These are phyloP conservation scores for Clavelina lepadiformis DNA, from an alignment of 23 tunicate genomes.

Conservation along the genomic window DNA sequence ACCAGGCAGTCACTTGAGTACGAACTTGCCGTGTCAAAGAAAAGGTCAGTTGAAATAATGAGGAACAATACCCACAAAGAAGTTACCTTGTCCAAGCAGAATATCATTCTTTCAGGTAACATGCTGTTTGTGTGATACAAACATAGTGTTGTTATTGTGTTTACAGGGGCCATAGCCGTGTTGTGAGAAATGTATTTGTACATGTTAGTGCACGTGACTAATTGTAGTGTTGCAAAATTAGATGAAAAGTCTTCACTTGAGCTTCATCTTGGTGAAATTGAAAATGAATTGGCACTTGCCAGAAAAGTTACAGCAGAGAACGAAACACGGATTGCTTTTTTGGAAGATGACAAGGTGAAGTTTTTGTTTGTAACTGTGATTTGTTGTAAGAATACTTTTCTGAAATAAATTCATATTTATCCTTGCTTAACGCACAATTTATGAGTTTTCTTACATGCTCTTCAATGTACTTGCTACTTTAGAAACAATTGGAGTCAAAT, in stretches of 20 bases:
- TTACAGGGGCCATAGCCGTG: not conserved
- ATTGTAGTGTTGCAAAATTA: not conserved
- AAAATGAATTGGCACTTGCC: conserved; percentile 51
- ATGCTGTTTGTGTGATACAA: not conserved
- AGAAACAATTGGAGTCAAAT: conserved; percentile 71
- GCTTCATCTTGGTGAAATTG: conserved; percentile 48
- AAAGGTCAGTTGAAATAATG: conserved; percentile 36
- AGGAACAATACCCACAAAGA: conserved; percentile 57
- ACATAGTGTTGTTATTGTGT: not conserved
- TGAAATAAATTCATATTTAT: too few species aligned
- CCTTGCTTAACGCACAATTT: too few species aligned
- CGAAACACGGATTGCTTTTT: conserved; percentile 69
- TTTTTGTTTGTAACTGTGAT: too few species aligned
- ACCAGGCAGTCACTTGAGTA: conserved; percentile 61
- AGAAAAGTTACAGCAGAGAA: conserved; percentile 62
- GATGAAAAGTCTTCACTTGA: conserved; percentile 65
- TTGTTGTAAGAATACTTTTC: too few species aligned
- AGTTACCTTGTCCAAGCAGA: conserved; percentile 42
- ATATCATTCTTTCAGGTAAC: conserved; percentile 48
- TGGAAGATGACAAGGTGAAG: conserved; percentile 75
- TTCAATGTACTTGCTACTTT: too few species aligned
- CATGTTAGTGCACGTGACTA: not conserved
- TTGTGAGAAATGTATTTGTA: not conserved
- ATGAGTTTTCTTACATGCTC: too few species aligned
- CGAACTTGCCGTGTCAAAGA: conserved; percentile 64